Evolutionary conservation across 2,888 invertebrate genomes (phyloP).

Genomic region (Germaria angustata): DNA sequence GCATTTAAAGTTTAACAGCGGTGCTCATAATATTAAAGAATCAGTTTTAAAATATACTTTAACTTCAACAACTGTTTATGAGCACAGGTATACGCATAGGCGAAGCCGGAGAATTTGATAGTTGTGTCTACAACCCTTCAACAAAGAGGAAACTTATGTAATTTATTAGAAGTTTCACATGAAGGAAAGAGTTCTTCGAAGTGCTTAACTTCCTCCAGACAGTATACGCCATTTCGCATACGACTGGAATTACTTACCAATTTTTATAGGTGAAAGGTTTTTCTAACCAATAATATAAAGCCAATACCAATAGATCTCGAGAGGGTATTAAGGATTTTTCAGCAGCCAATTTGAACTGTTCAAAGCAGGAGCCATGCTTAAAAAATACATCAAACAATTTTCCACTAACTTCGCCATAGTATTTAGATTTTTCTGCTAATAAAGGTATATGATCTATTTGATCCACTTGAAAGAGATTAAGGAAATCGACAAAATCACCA

Average conservation of each 20-base stretch:
- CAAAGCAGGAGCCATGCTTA: slow-evolving; percentile 78
- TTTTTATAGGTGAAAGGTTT: slow-evolving; percentile 81
- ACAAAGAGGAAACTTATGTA: too few relatives aligned
- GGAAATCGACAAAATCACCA: slow-evolving; percentile 82
- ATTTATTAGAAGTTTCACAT: too few relatives aligned
- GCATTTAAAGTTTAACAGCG: background rate
- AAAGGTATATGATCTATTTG: slow-evolving; percentile 75
- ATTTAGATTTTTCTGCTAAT: slow-evolving; percentile 75
- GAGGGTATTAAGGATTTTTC: slow-evolving; percentile 75
- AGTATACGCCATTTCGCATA: too few relatives aligned
- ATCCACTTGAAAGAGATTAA: slow-evolving; percentile 75
- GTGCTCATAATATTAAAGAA: too few relatives aligned
- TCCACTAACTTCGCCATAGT: slow-evolving; percentile 74
- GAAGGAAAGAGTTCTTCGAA: too few relatives aligned
- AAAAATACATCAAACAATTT: slow-evolving; percentile 75
- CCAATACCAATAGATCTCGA: slow-evolving; percentile 85
- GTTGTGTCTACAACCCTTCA: too few relatives aligned
- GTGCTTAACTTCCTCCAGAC: too few relatives aligned
- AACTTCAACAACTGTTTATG: background rate
- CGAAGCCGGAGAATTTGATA: too few relatives aligned
- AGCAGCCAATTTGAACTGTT: slow-evolving; percentile 75
- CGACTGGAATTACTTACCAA: slow-evolving; percentile 72
- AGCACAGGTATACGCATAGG: too few relatives aligned
- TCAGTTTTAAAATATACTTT: background rate
- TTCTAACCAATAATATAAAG: slow-evolving; percentile 87